A percentile compares a stretch with the other conserved stretches of the same genome.
These are phyloP conservation scores for Eufriesea mexicana DNA, from an alignment of 1,140 invertebrate species.

Conservation along the genomic window DNA sequence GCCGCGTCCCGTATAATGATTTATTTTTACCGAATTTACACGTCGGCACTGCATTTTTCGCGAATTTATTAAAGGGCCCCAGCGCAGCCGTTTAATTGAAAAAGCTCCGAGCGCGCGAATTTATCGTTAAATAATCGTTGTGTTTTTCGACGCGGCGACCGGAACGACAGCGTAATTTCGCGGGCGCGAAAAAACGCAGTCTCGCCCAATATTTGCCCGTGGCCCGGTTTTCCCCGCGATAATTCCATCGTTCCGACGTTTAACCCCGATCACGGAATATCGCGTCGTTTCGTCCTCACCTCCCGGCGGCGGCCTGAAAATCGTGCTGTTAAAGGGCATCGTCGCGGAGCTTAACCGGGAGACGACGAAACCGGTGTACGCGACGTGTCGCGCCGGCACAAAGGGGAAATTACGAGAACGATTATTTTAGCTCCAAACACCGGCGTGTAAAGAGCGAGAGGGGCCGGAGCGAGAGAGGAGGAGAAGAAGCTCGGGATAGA, in stretches of 20 bases:
- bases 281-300: background rate
- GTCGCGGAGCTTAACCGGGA: background rate
- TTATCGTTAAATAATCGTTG: slow-evolving; percentile 51
- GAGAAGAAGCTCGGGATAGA: background rate
- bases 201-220: slow-evolving; percentile 20
- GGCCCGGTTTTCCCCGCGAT: background rate
- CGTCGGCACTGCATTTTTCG: slow-evolving; percentile 36
- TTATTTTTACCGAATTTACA: slow-evolving; percentile 43
- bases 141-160: slow-evolving; percentile 38
- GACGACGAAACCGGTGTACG: background rate
- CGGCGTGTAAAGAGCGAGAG: background rate
- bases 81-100: slow-evolving; percentile 39
- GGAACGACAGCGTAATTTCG: slow-evolving; percentile 41
- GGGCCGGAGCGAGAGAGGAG: background rate
- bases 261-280: background rate
- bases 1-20: slow-evolving; percentile 22
- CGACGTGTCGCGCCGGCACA: background rate
- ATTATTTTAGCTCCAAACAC: background rate
- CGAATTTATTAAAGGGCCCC: slow-evolving; percentile 50
- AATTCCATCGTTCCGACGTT: slow-evolving; percentile 15
- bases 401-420: slow-evolving; percentile 19
- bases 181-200: slow-evolving; percentile 36
- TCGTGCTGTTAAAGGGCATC: no score
- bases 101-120: slow-evolving; percentile 26
- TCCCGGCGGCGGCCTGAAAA: background rate